These are phyloP conservation scores for Anadara kagoshimensis DNA, from an alignment of 1,140 invertebrate species.

Conservation along the genomic window DNA sequence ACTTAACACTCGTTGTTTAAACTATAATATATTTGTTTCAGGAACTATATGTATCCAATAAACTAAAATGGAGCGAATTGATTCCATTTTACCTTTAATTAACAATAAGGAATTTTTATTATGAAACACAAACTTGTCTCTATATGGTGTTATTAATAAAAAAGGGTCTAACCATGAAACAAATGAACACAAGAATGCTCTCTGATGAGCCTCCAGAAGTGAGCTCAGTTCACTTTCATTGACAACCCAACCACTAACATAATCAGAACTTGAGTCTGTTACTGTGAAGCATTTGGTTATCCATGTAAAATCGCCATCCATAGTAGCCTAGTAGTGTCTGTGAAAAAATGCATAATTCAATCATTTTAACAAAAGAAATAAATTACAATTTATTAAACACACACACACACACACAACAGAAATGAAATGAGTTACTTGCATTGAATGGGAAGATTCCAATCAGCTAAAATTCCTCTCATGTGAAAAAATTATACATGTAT, in stretches of 20 bases:
- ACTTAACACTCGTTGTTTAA: background rate
- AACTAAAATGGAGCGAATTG: background rate
- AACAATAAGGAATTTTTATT: background rate
- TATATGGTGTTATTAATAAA: background rate
- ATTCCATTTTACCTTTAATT: background rate
- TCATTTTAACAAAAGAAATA: no score
- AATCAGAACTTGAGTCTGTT: background rate
- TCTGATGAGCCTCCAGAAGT: conserved; percentile 2
- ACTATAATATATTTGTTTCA: background rate
- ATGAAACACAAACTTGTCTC: background rate
- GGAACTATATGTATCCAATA: background rate
- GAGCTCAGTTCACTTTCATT: background rate
- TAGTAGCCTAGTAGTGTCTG: no score
- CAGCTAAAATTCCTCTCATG: no score
- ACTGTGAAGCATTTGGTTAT: background rate
- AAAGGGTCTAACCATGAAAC: conserved; percentile 3
- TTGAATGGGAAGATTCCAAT: no score
- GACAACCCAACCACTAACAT: background rate
- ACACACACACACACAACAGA: no score
- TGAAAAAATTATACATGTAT: no score
- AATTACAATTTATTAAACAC: no score
- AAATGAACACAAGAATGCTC: background rate
- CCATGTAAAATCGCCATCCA: conserved; percentile 8
- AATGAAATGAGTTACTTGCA: no score
- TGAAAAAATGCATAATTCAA: no score